Evolutionary conservation across 2,888 invertebrate species (phyloP).

Genomic region (Drosophila algonquin): DNA sequence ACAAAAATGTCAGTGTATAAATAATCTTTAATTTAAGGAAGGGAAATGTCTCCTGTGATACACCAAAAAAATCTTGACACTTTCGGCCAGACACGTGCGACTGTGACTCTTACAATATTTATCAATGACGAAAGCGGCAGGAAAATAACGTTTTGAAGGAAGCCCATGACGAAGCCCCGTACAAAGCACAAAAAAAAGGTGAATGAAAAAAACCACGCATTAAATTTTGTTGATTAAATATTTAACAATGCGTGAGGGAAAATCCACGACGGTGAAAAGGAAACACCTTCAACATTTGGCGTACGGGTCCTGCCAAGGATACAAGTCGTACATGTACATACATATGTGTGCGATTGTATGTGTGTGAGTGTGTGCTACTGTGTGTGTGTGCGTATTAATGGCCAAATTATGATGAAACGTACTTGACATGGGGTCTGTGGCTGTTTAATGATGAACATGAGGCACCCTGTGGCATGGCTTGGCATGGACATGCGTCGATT

Average conservation of each 20-base stretch:
- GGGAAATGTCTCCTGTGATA: neutral
- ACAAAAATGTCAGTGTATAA: constrained; percentile 26
- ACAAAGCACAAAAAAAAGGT: neutral
- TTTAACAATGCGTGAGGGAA: constrained; percentile 64
- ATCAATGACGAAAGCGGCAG: constrained; percentile 43
- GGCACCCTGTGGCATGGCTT: constrained; percentile 60
- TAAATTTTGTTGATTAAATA: constrained; percentile 73
- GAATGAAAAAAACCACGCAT: constrained; percentile 51
- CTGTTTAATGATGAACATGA: constrained; percentile 40
- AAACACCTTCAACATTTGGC: constrained; percentile 51
- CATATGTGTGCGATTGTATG: too few species aligned
- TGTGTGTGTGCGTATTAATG: constrained; percentile 59
- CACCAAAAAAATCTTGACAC: constrained; percentile 36
- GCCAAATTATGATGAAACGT: constrained; percentile 74
- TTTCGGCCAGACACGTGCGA: constrained; percentile 36
- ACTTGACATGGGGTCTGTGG: constrained; percentile 67
- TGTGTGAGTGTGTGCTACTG: constrained; percentile 2
- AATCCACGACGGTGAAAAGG: constrained; percentile 22
- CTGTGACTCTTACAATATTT: constrained; percentile 30
- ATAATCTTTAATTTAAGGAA: constrained; percentile 34
- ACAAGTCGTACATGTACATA: constrained; percentile 13
- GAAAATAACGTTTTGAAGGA: constrained; percentile 4
- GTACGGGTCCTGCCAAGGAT: constrained; percentile 44
- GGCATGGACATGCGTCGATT: constrained; percentile 36
- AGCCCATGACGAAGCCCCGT: neutral